Evolutionary conservation across 2,888 invertebrate genomes (phyloP).

Genomic region (Ormyrus labotus): DNA sequence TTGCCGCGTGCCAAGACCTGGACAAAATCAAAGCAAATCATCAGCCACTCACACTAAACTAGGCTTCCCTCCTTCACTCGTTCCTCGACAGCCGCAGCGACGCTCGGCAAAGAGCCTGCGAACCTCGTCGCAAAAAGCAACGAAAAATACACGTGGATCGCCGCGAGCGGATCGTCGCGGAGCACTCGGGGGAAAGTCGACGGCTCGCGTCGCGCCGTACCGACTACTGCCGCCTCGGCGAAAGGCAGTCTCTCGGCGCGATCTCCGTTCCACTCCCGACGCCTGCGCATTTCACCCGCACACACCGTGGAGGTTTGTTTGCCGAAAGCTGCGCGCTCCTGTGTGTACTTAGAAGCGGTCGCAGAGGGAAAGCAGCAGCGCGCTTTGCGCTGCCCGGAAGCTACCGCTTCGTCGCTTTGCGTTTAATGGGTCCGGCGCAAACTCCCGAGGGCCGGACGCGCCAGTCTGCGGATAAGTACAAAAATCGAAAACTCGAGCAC

Average conservation of each 20-base stretch:
- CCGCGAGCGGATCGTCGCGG: background rate
- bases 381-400: too few species aligned
- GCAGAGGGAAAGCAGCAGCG: too few species aligned
- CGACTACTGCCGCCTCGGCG: background rate
- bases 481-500: too few species aligned
- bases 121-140: background rate
- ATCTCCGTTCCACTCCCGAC: background rate
- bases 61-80: too few species aligned
- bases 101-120: background rate
- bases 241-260: background rate
- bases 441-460: too few species aligned
- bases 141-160: background rate
- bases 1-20: too few species aligned
- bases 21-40: too few species aligned
- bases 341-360: background rate
- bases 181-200: background rate
- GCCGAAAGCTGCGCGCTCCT: background rate
- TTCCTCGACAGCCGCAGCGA: background rate
- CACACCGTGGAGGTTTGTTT: background rate
- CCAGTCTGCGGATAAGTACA: too few species aligned
- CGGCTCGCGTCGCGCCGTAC: slow-evolving; percentile 25
- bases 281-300: background rate
- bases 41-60: too few species aligned
- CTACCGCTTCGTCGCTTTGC: too few species aligned
- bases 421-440: too few species aligned